Base-by-base conservation (phyloP, 1,140 invertebrate species). In the Aleiodes sp. region DNA sequence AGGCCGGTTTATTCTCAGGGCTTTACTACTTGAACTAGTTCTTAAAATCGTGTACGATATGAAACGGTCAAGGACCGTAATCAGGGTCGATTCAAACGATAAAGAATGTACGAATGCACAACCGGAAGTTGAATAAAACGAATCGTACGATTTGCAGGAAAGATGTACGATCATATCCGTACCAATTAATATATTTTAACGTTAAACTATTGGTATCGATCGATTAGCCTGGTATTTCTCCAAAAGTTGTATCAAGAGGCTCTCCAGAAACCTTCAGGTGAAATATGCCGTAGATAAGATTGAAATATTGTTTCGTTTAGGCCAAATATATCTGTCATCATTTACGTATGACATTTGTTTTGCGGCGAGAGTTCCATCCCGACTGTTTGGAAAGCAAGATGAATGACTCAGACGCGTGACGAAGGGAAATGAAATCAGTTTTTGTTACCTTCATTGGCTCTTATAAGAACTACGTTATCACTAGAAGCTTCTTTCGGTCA, bases 31-130 rank as follows among this genome's bases (percentile, higher is more conserved):
- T 66, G 64, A 57, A 57, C 64, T 43, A 68, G 52, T 56, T 68
- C 56, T 16, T 16, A 4, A 1, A 33, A 6, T 26, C 12, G 39
- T 19, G 28, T 52, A 60, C 37, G 10, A 8, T n/a, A n/a, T 14
- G 16, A 43, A 60, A 61, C 56, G 65, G 65, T 68, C 65, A 68
- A 68, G 65, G 65, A 68, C 64, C 64, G 41, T 31, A 68, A 68
- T 60, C 65, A 61, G 12, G 16, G 65, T 59, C 37, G 57, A 68
- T 68, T 60, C 31, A 61, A n/a, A 31, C 33, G 35, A 68, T 68
- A 39, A 68, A 68, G 56, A 61, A 43, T 60, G 29, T 29, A 43
- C 14, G 37, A 29, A 12, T 2, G 14, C 21, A 26, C 37, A 61
- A 19, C 31, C 56, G 16, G 29, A 68, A 67, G 43, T 68, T 31